Evolutionary conservation across 2,797 vertebrate genomes (phyloP).

Genomic region (Pogonophryne albipinna): DNA sequence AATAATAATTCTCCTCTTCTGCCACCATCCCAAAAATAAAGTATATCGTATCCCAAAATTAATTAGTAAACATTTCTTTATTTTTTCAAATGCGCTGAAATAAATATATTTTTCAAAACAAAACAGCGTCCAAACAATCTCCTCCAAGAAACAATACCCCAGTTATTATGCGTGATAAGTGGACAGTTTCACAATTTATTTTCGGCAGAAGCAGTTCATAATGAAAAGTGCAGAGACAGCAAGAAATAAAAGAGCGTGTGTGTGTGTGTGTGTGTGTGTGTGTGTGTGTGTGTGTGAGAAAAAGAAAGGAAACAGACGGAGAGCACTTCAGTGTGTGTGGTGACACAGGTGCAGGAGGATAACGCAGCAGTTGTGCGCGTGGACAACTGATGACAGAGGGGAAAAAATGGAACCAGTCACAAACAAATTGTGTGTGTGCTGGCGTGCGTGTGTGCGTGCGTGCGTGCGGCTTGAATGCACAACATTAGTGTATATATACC

Average conservation of each 20-base stretch:
- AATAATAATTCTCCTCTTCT: not conserved
- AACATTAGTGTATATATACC: constrained; percentile 2
- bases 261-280: constrained; percentile 6
- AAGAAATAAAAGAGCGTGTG: constrained; percentile 2
- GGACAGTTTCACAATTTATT: not conserved
- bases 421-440: constrained; percentile 1
- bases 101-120: constrained; percentile 23
- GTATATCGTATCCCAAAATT: too few relatives aligned
- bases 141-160: constrained; percentile 21
- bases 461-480: not conserved
- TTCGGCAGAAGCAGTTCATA: constrained; percentile 15
- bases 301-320: constrained; percentile 37
- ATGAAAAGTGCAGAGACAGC: constrained; percentile 44
- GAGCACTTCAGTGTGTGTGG: constrained; percentile 8
- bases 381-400: constrained; percentile 26
- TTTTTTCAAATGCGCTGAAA: not conserved
- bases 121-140: not conserved
- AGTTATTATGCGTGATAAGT: constrained; percentile 8
- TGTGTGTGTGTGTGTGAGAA: constrained; percentile 22
- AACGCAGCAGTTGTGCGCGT: constrained; percentile 17
- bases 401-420: not conserved
- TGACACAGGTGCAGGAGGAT: constrained; percentile 44
- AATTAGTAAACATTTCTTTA: not conserved
- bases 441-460: not conserved
- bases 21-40: not conserved